Evolutionary conservation across 2,113 vertebrate genomes (phyloP), one percentile per base, ranked within the genome.

Genomic region (Alectura lathami): DNA sequence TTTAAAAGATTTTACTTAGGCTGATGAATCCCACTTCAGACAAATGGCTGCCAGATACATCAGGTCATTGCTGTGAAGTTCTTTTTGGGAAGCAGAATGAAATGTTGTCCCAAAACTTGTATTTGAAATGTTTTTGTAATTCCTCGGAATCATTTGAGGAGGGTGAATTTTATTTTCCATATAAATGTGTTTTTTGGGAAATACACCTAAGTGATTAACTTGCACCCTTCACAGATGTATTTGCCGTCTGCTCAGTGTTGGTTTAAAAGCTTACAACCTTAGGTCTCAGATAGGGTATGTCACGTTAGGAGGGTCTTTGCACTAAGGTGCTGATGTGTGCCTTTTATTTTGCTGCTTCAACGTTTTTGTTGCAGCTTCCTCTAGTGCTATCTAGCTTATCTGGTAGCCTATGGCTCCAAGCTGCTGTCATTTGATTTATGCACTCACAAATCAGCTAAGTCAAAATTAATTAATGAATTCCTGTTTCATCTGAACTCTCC

Each of bases 401-500:
- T 85, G 42, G 72, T 90, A 94, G 88, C 89, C 91, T 69, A 76
- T 93, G 91, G 94, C 93, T 93, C 85, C 47, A 74, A 93, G 85
- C 83, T 94, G 72, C 93, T 96, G 88, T 94, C 95, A 94, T 83
- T 93, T 94, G 93, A 75, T 96, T 97, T 96, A 96, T 60, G 82
- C 76, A 53, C 60, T 93, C 85, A 64, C 83, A 78, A 95, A 96
- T 96, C 96, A 94, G 68, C 67, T 77, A 72, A 93, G 91, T 97
- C 93, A 96, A 83, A 95, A 96, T 96, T 94, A 95, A 92, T 96
- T 96, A 95, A 95, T 91, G 83, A 94, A 91, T 90, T 93, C 15
- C 30, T 81, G 30, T 77, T 96, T 83, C 32, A 56, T 76, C 72
- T 80, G 56, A 91, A 43, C 60, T 93, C 89, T 93, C 85, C 91